A percentile compares a stretch with the other conserved stretches of the same genome.
phyloP scores from a whole-genome alignment of 2,113 vertebrate species.

The Perccottus glenii region DNA sequence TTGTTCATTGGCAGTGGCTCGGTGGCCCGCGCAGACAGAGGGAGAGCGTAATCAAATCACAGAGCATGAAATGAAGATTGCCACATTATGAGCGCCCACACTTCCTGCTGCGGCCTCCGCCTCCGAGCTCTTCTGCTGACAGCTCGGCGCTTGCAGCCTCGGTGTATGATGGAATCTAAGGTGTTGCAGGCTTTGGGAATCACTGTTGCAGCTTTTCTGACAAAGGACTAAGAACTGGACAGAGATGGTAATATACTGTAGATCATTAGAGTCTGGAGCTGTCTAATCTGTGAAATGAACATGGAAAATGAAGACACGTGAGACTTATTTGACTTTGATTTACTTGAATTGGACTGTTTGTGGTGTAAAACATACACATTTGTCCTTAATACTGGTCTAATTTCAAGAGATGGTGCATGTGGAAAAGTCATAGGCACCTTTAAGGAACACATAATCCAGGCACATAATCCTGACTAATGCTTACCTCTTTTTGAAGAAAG shows the following conservation, averaged over 20 bases:
- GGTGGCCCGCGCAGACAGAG: constrained; percentile 27
- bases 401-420: too few relatives aligned
- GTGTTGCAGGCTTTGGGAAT: constrained; percentile 2
- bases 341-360: too few relatives aligned
- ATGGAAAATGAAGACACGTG: neutral
- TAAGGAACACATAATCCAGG: too few relatives aligned
- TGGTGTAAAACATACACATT: too few relatives aligned
- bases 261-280: neutral
- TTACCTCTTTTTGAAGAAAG: too few relatives aligned
- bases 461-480: too few relatives aligned
- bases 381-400: too few relatives aligned
- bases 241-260: constrained; percentile 2
- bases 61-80: constrained; percentile 67
- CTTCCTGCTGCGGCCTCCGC: constrained; percentile 36
- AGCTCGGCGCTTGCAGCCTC: constrained; percentile 19
- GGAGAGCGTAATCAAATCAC: constrained; percentile 63
- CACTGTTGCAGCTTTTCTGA: constrained; percentile 1
- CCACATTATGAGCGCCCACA: constrained; percentile 55
- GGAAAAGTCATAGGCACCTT: too few relatives aligned
- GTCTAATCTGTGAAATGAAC: neutral
- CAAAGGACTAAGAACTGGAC: neutral
- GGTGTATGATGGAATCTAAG: constrained; percentile 9
- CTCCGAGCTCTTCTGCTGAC: constrained; percentile 17
- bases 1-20: constrained; percentile 34
- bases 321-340: too few relatives aligned